Conservation (phyloP, 2,888 invertebrate genomes). For the Zygogramma bicolorata region DNA sequence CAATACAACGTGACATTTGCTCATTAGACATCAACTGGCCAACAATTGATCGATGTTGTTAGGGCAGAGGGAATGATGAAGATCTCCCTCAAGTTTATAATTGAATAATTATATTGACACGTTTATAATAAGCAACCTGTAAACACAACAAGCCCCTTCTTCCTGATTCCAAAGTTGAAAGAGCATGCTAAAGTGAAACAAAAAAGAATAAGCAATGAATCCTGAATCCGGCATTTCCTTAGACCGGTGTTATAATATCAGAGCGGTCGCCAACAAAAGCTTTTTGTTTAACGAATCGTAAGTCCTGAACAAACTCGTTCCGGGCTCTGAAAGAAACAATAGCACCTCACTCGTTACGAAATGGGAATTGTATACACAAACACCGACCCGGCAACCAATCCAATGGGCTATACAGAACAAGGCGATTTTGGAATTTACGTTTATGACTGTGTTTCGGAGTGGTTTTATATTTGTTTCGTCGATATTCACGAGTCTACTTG, state of each 20-base stretch:
- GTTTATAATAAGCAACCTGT: too few species aligned
- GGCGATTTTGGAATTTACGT: not conserved
- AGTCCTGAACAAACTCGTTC: constrained; percentile 40
- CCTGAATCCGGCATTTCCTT: constrained; percentile 35
- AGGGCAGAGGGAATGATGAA: too few species aligned
- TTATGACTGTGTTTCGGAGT: not conserved
- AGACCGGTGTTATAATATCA: constrained; percentile 29
- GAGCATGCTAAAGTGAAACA: constrained; percentile 3
- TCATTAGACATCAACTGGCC: too few species aligned
- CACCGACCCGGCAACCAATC: constrained; percentile 6
- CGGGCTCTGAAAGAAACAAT: constrained; percentile 42
- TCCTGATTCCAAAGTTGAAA: not conserved
- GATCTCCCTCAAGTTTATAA: not conserved
- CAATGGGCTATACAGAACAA: constrained; percentile 13
- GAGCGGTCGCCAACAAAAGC: constrained; percentile 35
- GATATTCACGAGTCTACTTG: constrained; percentile 32
- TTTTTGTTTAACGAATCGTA: constrained; percentile 43
- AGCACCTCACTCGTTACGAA: constrained; percentile 30
- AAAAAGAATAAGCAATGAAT: constrained; percentile 22
- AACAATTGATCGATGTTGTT: too few species aligned
- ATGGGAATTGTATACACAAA: constrained; percentile 22
- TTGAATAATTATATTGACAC: too few species aligned
- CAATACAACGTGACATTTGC: too few species aligned
- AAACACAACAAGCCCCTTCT: not conserved
- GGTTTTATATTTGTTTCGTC: constrained; percentile 23